phyloP scores from a whole-genome alignment of 1,140 invertebrate species.

The Cydia strobilella region DNA sequence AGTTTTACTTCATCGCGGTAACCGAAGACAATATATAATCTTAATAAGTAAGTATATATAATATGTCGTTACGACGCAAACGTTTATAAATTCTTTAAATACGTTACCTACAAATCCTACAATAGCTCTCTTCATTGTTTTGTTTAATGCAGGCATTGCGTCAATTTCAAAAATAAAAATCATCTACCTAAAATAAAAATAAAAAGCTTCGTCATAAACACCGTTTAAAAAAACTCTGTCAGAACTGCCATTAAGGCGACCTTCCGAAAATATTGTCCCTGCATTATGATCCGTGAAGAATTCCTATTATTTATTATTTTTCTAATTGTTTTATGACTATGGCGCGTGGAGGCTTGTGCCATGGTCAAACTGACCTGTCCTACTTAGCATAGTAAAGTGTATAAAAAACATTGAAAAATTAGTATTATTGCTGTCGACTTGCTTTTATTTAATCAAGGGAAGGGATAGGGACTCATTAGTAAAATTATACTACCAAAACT shows the following conservation, averaged over 20 bases:
- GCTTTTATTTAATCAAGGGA: too few species aligned
- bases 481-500: too few species aligned
- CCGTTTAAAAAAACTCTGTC: conserved; percentile 4
- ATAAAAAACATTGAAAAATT: too few species aligned
- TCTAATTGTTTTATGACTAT: conserved; percentile 62
- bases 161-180: not conserved
- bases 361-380: not conserved
- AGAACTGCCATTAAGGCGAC: conserved; percentile 49
- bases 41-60: too few species aligned
- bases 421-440: too few species aligned
- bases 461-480: too few species aligned
- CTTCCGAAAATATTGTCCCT: conserved; percentile 61
- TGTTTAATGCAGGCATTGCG: not conserved
- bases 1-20: too few species aligned
- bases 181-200: not conserved
- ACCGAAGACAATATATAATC: too few species aligned
- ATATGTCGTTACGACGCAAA: too few species aligned
- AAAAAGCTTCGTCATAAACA: conserved; percentile 29
- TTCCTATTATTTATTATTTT: conserved; percentile 55
- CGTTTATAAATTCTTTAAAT: too few species aligned
- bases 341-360: conserved; percentile 69
- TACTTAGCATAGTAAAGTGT: too few species aligned
- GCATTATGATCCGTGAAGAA: conserved; percentile 64
- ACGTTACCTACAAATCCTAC: too few species aligned
- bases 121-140: not conserved